Conservation (phyloP, 2,888 invertebrate species). For the Dorcus parallelipipedus region DNA sequence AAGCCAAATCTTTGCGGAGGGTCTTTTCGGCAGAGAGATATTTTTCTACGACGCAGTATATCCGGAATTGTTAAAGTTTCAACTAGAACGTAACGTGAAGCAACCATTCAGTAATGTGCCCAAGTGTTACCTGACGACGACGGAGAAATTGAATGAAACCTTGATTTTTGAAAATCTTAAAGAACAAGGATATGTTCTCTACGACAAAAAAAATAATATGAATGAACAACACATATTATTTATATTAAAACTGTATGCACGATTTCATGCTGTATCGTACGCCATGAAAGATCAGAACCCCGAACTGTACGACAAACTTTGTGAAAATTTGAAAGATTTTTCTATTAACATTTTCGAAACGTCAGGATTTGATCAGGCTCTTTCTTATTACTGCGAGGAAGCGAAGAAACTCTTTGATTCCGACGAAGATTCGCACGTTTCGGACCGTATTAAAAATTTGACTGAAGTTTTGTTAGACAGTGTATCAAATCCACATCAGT, state of each 20-base stretch:
- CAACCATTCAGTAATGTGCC: background rate
- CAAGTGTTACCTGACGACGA: background rate
- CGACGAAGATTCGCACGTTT: background rate
- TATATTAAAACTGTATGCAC: constrained; percentile 1
- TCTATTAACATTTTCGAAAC: background rate
- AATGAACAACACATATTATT: too few relatives aligned
- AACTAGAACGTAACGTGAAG: background rate
- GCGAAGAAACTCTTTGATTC: background rate
- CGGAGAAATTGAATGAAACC: too few relatives aligned
- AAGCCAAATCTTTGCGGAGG: background rate
- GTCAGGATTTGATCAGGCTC: background rate
- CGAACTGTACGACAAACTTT: constrained; percentile 6
- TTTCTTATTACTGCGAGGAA: background rate
- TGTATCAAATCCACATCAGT: background rate
- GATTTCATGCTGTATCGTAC: constrained; percentile 27
- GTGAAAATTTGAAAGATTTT: background rate
- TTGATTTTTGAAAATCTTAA: too few relatives aligned
- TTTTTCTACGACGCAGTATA: background rate
- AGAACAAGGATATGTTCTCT: too few relatives aligned
- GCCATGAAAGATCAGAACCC: constrained; percentile 23
- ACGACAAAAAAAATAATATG: too few relatives aligned
- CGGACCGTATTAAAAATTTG: background rate
- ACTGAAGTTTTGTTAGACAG: background rate
- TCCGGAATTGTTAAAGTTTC: background rate
- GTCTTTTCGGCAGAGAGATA: background rate